Base-by-base conservation (phyloP, 2,797 vertebrate species). In the Carapus acus region DNA sequence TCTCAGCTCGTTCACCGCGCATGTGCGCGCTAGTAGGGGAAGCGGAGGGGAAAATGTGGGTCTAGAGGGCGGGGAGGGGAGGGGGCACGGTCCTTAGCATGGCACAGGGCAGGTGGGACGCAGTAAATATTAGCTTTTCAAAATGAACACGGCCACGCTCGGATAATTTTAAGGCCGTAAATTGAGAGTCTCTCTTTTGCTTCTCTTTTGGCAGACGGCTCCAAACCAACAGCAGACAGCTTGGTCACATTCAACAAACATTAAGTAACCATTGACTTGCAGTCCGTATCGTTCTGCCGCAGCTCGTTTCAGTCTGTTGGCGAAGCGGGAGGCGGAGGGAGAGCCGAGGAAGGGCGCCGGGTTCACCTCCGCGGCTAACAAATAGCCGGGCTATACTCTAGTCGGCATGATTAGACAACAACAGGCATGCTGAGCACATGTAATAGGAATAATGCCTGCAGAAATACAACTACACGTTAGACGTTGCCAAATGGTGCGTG, bases 111-210 rank as follows among this genome's bases (percentile, higher is more conserved):
- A 86, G 83, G 83, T 84, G 82, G 68, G 56, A n/a, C 63, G 84
- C 76, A 60, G 85, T 85, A 85, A 88, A 88, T 87, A 87, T 88
- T 87, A 85, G 83, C 82, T 85, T 83, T 86, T 83, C 83, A 82
- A 82, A n/a, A 82, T 83, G 73, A 84, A 81, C 69, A 68, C 52
- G 81, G 76, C 78, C 82, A 81, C 79, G 78, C 74, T 84, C 60
- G 55, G 76, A 78, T 81, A 83, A 85, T 84, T 81, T 81, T 84
- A 86, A 76, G 67, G 73, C 16, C 24, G 24, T 34, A 82, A 84
- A 80, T 83, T 76, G 69, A 85, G 81, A 85, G 62, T 71, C 59
- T 81, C 80, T 82, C 61, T 68, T 79, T 82, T 76, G 76, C 65
- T 52, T 74, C 60, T 7, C n/a, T n/a, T n/a, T 53, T 81, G 81